phyloP scores from a whole-genome alignment of 1,140 invertebrate genomes.

The Anoplolepis gracilipes region DNA sequence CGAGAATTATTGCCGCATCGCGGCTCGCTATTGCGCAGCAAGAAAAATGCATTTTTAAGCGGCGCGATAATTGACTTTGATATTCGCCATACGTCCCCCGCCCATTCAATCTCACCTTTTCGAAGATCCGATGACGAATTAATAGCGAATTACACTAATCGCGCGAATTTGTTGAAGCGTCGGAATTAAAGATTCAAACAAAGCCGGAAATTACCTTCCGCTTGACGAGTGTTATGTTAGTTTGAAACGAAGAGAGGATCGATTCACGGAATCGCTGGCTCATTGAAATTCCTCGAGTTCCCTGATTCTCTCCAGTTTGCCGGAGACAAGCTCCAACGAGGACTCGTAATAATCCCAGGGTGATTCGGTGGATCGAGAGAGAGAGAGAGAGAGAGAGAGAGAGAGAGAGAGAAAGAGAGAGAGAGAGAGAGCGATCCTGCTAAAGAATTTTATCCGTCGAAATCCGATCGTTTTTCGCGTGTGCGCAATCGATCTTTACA shows the following conservation, averaged over 20 bases:
- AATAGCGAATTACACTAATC: neutral
- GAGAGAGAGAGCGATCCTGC: neutral
- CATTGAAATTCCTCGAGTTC: conserved; percentile 51
- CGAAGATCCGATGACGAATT: neutral
- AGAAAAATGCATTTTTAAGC: conserved; percentile 56
- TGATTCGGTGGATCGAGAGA: conserved; percentile 33
- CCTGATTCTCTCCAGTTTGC: neutral
- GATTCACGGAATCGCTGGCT: neutral
- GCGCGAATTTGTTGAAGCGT: neutral
- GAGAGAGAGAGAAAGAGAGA: no score
- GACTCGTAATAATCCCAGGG: conserved; percentile 44
- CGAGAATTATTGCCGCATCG: conserved; percentile 55
- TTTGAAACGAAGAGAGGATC: conserved; percentile 27
- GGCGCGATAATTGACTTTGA: conserved; percentile 34
- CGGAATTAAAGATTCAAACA: neutral
- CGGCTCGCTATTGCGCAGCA: conserved; percentile 6
- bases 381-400: no score
- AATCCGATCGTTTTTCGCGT: conserved; percentile 34
- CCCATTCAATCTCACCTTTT: neutral
- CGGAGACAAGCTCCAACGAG: conserved; percentile 25
- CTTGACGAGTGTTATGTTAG: neutral
- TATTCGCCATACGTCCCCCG: neutral
- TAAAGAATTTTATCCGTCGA: conserved; percentile 41
- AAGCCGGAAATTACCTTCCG: neutral
- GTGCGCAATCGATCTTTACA: conserved; percentile 27